A percentile compares a stretch with the other conserved stretches of the same genome.
phyloP scores from a whole-genome alignment of 2,888 invertebrate species.

The Pristionchus japonicus region DNA sequence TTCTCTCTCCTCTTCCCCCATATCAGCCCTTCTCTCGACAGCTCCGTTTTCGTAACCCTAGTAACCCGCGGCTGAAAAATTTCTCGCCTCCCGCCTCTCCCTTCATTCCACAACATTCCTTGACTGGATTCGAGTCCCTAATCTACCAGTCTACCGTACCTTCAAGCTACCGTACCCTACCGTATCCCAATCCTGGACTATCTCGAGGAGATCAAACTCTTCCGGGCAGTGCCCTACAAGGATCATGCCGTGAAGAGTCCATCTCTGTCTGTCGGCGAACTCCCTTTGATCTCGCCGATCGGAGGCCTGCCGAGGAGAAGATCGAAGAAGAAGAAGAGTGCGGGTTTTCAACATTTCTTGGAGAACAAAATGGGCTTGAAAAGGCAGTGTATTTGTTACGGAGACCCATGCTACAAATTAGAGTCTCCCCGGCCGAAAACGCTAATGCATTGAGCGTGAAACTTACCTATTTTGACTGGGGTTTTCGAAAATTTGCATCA shows the following conservation, averaged over 20 bases:
- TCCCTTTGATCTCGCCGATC: not conserved
- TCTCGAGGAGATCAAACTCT: not conserved
- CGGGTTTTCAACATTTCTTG: not conserved
- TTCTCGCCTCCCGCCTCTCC: constrained; percentile 1
- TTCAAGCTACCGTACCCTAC: not conserved
- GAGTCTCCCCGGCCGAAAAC: not conserved
- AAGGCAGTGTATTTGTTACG: not conserved
- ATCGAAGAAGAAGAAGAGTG: constrained; percentile 39
- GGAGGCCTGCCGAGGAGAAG: not conserved
- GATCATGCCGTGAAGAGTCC: constrained; percentile 12
- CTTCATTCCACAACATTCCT: not conserved
- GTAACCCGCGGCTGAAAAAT: constrained; percentile 17
- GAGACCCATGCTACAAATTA: not conserved
- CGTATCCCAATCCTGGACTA: not conserved
- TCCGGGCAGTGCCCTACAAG: constrained; percentile 37
- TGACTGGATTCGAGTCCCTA: not conserved
- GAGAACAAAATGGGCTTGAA: too few species aligned
- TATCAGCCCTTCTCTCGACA: constrained; percentile 1
- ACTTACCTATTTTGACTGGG: not conserved
- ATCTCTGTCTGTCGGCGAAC: not conserved
- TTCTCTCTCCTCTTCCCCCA: not conserved
- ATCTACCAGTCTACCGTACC: not conserved
- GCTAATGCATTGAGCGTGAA: not conserved
- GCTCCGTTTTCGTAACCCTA: constrained; percentile 15
- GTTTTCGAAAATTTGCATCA: not conserved